A percentile compares a stretch with the other conserved stretches of the same genome.
phyloP scores from a whole-genome alignment of 2,888 invertebrate species.

The Apamea sordens region DNA sequence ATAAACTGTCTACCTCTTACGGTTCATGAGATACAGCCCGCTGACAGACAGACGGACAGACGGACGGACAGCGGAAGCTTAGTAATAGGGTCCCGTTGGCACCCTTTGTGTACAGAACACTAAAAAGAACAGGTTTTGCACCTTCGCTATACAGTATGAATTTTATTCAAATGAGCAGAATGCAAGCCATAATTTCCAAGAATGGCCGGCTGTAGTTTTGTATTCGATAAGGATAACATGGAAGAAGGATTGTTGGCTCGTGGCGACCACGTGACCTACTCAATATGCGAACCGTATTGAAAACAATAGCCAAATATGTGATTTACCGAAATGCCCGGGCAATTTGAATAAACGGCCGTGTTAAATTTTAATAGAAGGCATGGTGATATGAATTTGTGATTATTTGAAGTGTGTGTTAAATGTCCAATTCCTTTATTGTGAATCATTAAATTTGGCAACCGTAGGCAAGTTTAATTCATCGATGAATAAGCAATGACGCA shows the following conservation, averaged over 20 bases:
- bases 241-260: constrained; percentile 60
- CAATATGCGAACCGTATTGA: constrained; percentile 56
- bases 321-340: constrained; percentile 53
- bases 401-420: constrained; percentile 10
- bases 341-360: constrained; percentile 52
- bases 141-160: constrained; percentile 5
- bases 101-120: neutral
- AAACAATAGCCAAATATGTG: constrained; percentile 63
- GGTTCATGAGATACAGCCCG: neutral
- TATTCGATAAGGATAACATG: constrained; percentile 58
- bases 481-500: constrained; percentile 44
- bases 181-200: constrained; percentile 49
- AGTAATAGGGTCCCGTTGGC: too few relatives aligned
- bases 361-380: constrained; percentile 45
- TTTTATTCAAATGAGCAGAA: constrained; percentile 56
- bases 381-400: constrained; percentile 45
- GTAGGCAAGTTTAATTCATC: constrained; percentile 18
- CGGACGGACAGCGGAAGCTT: too few relatives aligned
- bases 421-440: constrained; percentile 23
- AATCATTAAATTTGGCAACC: constrained; percentile 50
- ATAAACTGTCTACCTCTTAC: neutral
- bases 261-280: constrained; percentile 54
- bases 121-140: constrained; percentile 15
- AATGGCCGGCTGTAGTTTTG: constrained; percentile 45
- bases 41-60: too few relatives aligned